Evolutionary conservation across 2,888 invertebrate species (phyloP).

Genomic region (Ectemnius lituratus): DNA sequence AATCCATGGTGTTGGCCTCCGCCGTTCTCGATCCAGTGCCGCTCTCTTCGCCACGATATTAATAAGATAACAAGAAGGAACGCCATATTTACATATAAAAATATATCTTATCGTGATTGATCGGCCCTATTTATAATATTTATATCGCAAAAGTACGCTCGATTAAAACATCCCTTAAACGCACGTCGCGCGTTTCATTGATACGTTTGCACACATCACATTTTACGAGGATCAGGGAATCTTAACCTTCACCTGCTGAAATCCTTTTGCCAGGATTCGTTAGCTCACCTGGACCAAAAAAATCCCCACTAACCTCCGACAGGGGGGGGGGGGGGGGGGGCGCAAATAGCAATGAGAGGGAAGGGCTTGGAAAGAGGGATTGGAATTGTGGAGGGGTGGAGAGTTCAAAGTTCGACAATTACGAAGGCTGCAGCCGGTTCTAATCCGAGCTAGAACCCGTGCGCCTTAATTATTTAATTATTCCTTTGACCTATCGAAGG

Average conservation of each 20-base stretch:
- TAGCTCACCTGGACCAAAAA: background rate
- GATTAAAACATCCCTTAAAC: constrained; percentile 63
- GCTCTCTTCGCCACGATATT: constrained; percentile 37
- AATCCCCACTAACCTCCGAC: too few species aligned
- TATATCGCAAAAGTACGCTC: constrained; percentile 58
- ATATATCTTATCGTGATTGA: constrained; percentile 72
- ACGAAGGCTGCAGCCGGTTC: too few species aligned
- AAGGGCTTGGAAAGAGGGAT: too few species aligned
- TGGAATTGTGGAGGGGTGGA: too few species aligned
- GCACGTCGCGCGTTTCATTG: constrained; percentile 49
- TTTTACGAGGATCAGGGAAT: constrained; percentile 21
- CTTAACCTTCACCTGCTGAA: background rate
- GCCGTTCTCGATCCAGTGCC: constrained; percentile 23
- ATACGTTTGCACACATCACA: constrained; percentile 71
- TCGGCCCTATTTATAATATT: constrained; percentile 63
- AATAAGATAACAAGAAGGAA: constrained; percentile 74
- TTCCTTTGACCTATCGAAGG: too few species aligned
- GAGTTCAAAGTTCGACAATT: too few species aligned
- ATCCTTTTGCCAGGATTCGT: background rate
- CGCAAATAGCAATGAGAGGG: too few species aligned
- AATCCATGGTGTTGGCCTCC: constrained; percentile 26
- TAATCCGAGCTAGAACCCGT: too few species aligned
- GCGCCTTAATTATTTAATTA: too few species aligned
- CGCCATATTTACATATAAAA: constrained; percentile 76
- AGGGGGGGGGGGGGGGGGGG: too few species aligned